Base-by-base conservation (phyloP, 2,888 invertebrate species). In the Tiliacea aurago region DNA sequence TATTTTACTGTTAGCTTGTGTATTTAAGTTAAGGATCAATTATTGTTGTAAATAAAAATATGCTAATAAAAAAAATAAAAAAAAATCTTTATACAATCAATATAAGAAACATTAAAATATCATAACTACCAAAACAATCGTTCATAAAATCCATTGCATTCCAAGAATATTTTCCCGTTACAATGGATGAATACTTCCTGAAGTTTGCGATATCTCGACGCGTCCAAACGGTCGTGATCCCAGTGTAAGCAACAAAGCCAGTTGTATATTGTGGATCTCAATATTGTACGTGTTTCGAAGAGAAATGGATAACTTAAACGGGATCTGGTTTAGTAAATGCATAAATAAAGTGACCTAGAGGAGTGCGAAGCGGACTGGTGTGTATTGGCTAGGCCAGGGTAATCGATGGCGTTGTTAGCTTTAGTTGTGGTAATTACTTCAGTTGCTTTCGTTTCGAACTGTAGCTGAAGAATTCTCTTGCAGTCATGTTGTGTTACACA, bases 211-310 rank as follows among this genome's bases (percentile, higher is more conserved):
- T 80, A 82, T 77, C 77, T 69, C 45, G 65, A 49, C 41, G 65
- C 59, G 68, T 75, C 71, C 78, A 73, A 68, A 68, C 78, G 65
- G 47, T 64, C 70, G 66, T 79, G 82, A 76, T 82, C 76, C 70
- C 56, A 63, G 65, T 71, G 62, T 81, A 79, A 73, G 76, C 70
- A 84, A 78, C 83, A 78, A 76, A 84, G 80, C 84, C 68, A 83
- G 66, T 77, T 81, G 78, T 77, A 77, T 81, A 86, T 78, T 64
- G 70, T 70, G 80, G 79, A 81, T 80, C 78, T 81, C 83, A 84
- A 86, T 84, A 80, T 76, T 77, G 80, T 85, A 86, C 83, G 85
- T 85, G 82, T 84, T 84, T 79, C 68, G 74, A 76, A 62, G 70
- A 72, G 72, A 78, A 84, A 80, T 75, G 73, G 75, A 81, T 80